phyloP scores from a whole-genome alignment of 2,113 vertebrate species.

The Melanerpes formicivorus region DNA sequence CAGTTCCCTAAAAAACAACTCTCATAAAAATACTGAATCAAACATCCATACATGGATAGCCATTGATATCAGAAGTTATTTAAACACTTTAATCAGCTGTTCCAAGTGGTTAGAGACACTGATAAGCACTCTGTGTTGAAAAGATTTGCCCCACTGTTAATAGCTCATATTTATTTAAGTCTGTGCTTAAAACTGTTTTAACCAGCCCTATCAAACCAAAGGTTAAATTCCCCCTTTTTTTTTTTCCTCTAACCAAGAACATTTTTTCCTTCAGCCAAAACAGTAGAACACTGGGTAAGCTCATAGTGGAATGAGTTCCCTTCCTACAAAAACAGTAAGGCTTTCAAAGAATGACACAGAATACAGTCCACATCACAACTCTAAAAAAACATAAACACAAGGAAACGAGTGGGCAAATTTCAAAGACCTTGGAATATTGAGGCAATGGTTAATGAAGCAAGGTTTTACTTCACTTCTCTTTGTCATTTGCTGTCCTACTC shows the following conservation, averaged over 20 bases:
- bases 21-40: neutral
- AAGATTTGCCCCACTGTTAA: neutral
- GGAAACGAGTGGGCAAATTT: neutral
- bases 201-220: neutral
- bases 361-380: neutral
- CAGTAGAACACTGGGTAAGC: neutral
- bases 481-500: neutral
- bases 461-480: neutral
- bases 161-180: slow-evolving; percentile 2
- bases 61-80: slow-evolving; percentile 26
- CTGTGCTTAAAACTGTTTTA: neutral
- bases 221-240: neutral
- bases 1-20: neutral
- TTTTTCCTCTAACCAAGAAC: neutral
- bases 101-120: slow-evolving; percentile 28
- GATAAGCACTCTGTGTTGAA: neutral
- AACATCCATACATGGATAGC: neutral
- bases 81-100: slow-evolving; percentile 49
- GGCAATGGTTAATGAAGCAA: neutral
- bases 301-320: neutral
- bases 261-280: neutral
- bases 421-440: neutral
- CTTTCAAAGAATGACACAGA: neutral
- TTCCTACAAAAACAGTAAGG: neutral
- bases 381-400: neutral